Evolutionary conservation across 2,888 invertebrate genomes (phyloP).

Genomic region (Scrobipalpa atriplicella): DNA sequence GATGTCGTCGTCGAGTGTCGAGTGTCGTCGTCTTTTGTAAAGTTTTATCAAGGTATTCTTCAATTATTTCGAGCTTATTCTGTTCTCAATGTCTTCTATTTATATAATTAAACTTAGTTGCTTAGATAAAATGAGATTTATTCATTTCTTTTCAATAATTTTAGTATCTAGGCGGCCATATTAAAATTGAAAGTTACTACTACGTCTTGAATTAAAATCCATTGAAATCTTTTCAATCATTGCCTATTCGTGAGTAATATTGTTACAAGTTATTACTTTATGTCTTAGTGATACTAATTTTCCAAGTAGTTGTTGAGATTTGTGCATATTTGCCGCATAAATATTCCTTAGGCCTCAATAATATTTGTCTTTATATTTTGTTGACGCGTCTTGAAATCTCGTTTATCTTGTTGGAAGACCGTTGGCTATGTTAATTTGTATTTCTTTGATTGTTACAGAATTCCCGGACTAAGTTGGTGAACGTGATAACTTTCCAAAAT

Average conservation of each 20-base stretch:
- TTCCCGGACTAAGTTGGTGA: slow-evolving; percentile 75
- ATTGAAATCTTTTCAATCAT: slow-evolving; percentile 59
- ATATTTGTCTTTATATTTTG: slow-evolving; percentile 50
- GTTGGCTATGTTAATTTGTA: slow-evolving; percentile 41
- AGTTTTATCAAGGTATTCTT: slow-evolving; percentile 76
- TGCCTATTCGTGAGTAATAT: slow-evolving; percentile 35
- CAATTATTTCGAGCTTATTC: slow-evolving; percentile 36
- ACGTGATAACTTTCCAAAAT: slow-evolving; percentile 77
- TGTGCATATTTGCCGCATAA: slow-evolving; percentile 1
- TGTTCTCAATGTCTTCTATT: not conserved
- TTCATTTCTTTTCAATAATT: not conserved
- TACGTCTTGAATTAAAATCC: slow-evolving; percentile 60
- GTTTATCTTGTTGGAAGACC: slow-evolving; percentile 34
- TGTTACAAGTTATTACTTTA: not conserved
- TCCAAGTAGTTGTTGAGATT: not conserved
- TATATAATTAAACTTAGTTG: not conserved
- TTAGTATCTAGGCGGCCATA: slow-evolving; percentile 66
- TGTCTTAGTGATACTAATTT: not conserved
- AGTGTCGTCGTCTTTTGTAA: slow-evolving; percentile 80
- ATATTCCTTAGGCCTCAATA: slow-evolving; percentile 15
- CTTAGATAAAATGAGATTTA: not conserved
- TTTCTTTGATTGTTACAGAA: slow-evolving; percentile 62
- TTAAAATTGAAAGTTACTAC: slow-evolving; percentile 62
- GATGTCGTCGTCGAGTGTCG: slow-evolving; percentile 80
- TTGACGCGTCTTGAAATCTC: slow-evolving; percentile 74